Base-by-base conservation (phyloP, 2,797 vertebrate genomes). In the Arremon brunneinucha region DNA sequence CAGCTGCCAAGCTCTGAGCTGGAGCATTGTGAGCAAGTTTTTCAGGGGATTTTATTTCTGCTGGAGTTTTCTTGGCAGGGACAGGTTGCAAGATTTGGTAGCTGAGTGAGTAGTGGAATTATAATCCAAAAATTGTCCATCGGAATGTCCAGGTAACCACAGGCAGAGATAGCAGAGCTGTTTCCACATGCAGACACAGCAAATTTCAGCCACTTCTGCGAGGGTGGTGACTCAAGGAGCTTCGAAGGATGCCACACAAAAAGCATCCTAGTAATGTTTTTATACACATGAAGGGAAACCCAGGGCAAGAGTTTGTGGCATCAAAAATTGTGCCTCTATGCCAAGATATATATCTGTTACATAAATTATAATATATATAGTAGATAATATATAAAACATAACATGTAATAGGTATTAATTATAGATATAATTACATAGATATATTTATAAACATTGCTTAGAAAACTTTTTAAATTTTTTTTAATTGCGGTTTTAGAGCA, bases 21-120 rank as follows among this genome's bases (percentile, higher is more conserved):
- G 59, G 50, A 94, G 67, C 16, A 60, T 62, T 83, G 44, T 67
- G 16, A 82, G 47, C 22, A 6, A 53, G 18, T 19, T 10, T 70
- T 96, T 70, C 56, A 87, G 77, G 63, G 59, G 70, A 79, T 90
- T 93, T 88, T 81, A 53, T 80, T 95, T 93, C 93, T 93, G 67
- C 67, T 60, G 59, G 80, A 93, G 77, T 74, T 63, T 76, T 94
- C 82, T 88, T 95, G 94, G 92, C 95, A 87, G 70, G 34, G 41
- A 12, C 19, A 44, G 13, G 34, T 56, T 64, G 67, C 67, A 67
- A 56, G 67, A 74, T 70, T 24, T 47, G 79, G 78, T 95, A 93
- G 70, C 91, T 86, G 91, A 76, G 80, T 0, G 3, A 37, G 55
- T 76, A 14, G 88, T 74, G 87, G 93, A 94, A 79, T 92, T 93